Percentiles rank a stretch among this genome's conserved stretches.
phyloP scores from a whole-genome alignment of 2,113 vertebrate genomes.

The Bos taurus region ARS-UCD2.0 NC_037348.1:22714001-22714500 shows the following conservation, averaged over 20 bases:
- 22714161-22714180: not conserved
- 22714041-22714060: conserved; percentile 54
- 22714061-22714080: conserved; percentile 30
- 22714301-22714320: not conserved
- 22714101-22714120: conserved; percentile 19
- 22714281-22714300: not conserved
- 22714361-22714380: not conserved
- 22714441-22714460: not conserved
- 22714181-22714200: not conserved
- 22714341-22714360: not conserved
- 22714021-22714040: conserved; percentile 57
- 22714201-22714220: not conserved
- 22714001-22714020: conserved; percentile 62
- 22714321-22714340: not conserved
- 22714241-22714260: not conserved
- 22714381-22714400: not conserved
- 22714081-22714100: conserved; percentile 18
- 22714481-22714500: not conserved
- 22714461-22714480: not conserved
- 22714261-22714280: not conserved
- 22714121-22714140: not conserved
- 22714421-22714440: not conserved
- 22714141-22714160: not conserved
- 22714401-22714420: not conserved
- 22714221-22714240: not conserved